Percentiles rank a stretch among this genome's conserved stretches.
These are phyloP conservation scores for Rhogogaster chlorosoma DNA, from an alignment of 2,888 invertebrate species.

Conservation along the genomic window DNA sequence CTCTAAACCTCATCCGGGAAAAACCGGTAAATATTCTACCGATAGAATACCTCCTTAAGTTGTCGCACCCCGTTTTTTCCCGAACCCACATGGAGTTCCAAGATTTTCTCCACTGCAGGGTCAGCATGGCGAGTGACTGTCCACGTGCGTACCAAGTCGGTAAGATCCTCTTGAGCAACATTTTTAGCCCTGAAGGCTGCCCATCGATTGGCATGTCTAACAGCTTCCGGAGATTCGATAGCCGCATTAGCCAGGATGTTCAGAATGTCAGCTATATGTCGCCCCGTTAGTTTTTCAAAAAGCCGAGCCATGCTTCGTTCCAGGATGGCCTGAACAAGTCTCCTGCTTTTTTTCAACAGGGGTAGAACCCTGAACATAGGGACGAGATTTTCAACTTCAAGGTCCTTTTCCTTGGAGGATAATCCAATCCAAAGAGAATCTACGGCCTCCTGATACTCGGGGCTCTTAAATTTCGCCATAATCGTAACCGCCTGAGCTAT, in stretches of 20 bases:
- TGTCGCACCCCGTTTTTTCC: conserved; percentile 76
- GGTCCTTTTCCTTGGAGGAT: conserved; percentile 79
- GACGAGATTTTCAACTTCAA: conserved; percentile 81
- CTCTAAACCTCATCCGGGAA: not conserved
- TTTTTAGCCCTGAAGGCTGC: conserved; percentile 82
- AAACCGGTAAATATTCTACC: not conserved
- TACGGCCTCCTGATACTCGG: conserved; percentile 79
- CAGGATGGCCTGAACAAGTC: conserved; percentile 80
- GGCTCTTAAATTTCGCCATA: conserved; percentile 79
- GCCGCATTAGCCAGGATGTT: conserved; percentile 75
- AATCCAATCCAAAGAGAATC: conserved; percentile 86
- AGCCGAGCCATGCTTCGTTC: conserved; percentile 81
- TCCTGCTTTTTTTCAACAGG: conserved; percentile 81
- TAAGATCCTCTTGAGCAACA: conserved; percentile 80
- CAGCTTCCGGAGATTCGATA: conserved; percentile 71
- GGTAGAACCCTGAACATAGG: conserved; percentile 81
- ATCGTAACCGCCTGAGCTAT: conserved; percentile 82
- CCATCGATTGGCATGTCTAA: conserved; percentile 80
- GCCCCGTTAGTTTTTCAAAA: conserved; percentile 80
- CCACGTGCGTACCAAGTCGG: conserved; percentile 80
- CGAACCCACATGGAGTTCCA: conserved; percentile 81
- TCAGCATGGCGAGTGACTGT: conserved; percentile 81
- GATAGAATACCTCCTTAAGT: conserved; percentile 59
- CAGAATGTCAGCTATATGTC: conserved; percentile 79
- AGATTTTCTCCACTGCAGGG: conserved; percentile 80